These are phyloP conservation scores for Eudemis profundana DNA, from an alignment of 2,888 invertebrate genomes.

Conservation along the genomic window DNA sequence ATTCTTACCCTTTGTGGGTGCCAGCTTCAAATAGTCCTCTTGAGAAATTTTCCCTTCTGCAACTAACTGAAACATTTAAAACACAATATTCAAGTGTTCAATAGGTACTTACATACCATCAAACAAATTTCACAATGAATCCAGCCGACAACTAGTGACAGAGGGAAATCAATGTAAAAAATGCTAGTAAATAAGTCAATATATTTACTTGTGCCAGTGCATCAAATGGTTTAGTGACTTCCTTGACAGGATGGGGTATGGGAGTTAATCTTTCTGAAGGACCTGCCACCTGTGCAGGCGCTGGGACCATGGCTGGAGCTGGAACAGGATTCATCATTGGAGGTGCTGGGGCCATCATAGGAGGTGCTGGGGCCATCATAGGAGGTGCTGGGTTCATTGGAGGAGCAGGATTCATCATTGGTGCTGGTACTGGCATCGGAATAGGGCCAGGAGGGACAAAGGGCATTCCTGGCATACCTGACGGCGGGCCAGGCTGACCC, in stretches of 20 bases:
- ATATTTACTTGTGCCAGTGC: slow-evolving; percentile 77
- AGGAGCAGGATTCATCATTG: slow-evolving; percentile 45
- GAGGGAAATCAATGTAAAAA: slow-evolving; percentile 22
- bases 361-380: slow-evolving; percentile 7
- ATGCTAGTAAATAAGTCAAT: slow-evolving; percentile 4
- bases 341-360: slow-evolving; percentile 11
- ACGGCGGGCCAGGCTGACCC: slow-evolving; percentile 40
- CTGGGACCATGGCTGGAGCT: slow-evolving; percentile 54
- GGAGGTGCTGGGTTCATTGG: slow-evolving; percentile 9
- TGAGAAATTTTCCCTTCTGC: slow-evolving; percentile 79
- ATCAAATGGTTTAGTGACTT: slow-evolving; percentile 64
- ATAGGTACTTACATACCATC: slow-evolving; percentile 11
- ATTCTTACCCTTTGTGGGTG: slow-evolving; percentile 75
- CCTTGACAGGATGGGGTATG: slow-evolving; percentile 43
- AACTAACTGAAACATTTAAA: slow-evolving; percentile 75
- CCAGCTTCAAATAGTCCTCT: slow-evolving; percentile 77
- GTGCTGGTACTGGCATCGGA: slow-evolving; percentile 55
- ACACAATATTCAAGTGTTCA: slow-evolving; percentile 25
- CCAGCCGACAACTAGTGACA: neutral
- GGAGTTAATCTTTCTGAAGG: slow-evolving; percentile 26
- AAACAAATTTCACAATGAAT: slow-evolving; percentile 27
- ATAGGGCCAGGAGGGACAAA: slow-evolving; percentile 47
- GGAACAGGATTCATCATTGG: slow-evolving; percentile 45
- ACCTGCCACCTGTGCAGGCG: slow-evolving; percentile 51
- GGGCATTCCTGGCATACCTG: slow-evolving; percentile 21